These are phyloP conservation scores for Drosophila eohydei DNA, from an alignment of 2,888 invertebrate species.

Conservation along the genomic window DNA sequence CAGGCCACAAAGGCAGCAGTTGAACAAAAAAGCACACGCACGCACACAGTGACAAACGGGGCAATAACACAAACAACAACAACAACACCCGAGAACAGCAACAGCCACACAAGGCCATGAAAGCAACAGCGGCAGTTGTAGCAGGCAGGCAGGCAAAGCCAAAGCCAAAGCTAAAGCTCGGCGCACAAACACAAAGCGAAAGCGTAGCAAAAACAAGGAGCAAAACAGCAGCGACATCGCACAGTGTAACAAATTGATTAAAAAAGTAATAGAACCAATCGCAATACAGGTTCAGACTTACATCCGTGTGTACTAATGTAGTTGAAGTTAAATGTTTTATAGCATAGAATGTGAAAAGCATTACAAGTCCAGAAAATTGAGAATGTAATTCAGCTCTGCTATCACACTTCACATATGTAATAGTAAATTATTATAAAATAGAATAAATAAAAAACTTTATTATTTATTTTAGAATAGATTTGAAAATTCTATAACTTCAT, in stretches of 20 bases:
- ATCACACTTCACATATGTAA: not conserved
- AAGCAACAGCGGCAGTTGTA: conserved; percentile 62
- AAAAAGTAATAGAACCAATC: conserved; percentile 21
- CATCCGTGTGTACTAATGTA: not conserved
- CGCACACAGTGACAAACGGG: conserved; percentile 55
- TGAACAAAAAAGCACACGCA: conserved; percentile 59
- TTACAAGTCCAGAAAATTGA: not conserved
- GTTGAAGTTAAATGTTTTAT: too few relatives aligned
- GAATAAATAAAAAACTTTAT: not conserved
- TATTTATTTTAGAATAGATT: not conserved
- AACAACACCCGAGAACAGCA: conserved; percentile 45
- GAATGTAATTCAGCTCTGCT: not conserved
- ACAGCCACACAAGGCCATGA: conserved; percentile 49
- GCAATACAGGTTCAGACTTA: not conserved
- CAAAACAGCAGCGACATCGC: conserved; percentile 52
- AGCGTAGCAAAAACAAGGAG: conserved; percentile 74
- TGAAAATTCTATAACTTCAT: too few relatives aligned
- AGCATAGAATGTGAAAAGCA: not conserved
- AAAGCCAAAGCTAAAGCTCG: conserved; percentile 57
- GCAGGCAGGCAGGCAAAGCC: conserved; percentile 50
- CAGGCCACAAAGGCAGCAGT: conserved; percentile 52
- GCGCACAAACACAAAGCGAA: conserved; percentile 67
- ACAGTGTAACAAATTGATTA: conserved; percentile 41
- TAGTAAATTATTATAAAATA: not conserved
- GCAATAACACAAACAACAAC: conserved; percentile 42